Evolutionary conservation across 2,113 vertebrate genomes (phyloP).

Genomic region (Glaucidium brasilianum): DNA sequence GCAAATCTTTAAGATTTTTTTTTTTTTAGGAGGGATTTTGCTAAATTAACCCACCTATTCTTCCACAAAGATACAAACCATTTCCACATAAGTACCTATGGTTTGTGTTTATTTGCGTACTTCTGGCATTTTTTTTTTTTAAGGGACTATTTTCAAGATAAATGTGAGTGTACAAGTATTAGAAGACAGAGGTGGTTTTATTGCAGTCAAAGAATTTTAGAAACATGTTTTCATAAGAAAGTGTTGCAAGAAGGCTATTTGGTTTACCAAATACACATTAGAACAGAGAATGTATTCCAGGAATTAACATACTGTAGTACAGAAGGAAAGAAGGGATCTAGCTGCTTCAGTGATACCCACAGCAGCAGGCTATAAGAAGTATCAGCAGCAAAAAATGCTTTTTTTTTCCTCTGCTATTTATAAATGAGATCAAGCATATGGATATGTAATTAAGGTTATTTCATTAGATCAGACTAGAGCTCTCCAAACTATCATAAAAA

Average conservation of each 20-base stretch:
- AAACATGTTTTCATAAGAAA: constrained; percentile 65
- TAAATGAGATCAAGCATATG: constrained; percentile 76
- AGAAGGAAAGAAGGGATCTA: constrained; percentile 44
- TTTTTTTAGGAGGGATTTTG: neutral
- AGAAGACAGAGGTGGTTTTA: constrained; percentile 42
- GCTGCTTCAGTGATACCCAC: constrained; percentile 64
- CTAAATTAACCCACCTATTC: neutral
- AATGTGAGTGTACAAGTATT: neutral
- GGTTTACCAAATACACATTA: constrained; percentile 41
- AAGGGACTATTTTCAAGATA: neutral
- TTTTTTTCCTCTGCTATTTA: constrained; percentile 49
- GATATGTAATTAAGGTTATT: constrained; percentile 75
- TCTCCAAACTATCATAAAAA: constrained; percentile 55
- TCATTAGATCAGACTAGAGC: constrained; percentile 68
- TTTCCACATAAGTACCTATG: neutral
- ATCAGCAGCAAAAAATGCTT: constrained; percentile 62
- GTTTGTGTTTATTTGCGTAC: neutral
- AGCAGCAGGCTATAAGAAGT: constrained; percentile 68
- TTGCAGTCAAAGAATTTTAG: constrained; percentile 53
- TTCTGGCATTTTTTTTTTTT: neutral
- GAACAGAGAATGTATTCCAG: constrained; percentile 14
- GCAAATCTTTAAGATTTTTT: neutral
- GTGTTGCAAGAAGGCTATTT: neutral
- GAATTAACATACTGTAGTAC: constrained; percentile 23
- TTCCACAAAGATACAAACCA: neutral